Base-by-base conservation (phyloP, 2,888 invertebrate genomes). In the Phyllotreta cruciferae region DNA sequence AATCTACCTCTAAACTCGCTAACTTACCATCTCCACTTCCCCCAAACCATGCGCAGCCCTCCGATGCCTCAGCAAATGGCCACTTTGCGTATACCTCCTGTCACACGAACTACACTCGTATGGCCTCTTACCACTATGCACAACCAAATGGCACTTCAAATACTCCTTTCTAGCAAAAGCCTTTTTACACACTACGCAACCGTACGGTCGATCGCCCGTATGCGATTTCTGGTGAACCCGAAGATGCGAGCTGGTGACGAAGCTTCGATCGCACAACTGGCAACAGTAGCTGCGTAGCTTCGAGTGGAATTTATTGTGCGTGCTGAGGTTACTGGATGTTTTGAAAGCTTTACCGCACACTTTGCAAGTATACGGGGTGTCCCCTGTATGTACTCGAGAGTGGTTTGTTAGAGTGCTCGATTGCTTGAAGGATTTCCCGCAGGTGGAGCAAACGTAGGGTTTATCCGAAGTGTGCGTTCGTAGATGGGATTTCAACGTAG, bases 111-210 rank as follows among this genome's bases (percentile, higher is more conserved):
- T 81, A 76, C 88, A 88, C 37, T 80, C 80, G 75, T 84, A 84
- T 3, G 87, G 87, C 73, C 86, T 86, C 67, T 86, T 85, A 34
- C 86, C 83, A 1, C 85, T 85, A 73, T 87, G 86, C 49, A 82
- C 83, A n/a, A 85, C 72, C 56, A 84, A 74, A 71, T 87, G 87
- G 36, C 84, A 80, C 63, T 77, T 77, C 62, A 86, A 74, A 77
- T 84, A 83, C 50, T 84, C 82, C 35, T 83, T 84, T 44, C 85
- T 77, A 0, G 84, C 80, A 56, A 85, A 83, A 3, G 82, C 80
- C 68, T 86, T 85, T 8, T 81, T 83, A 75, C 87, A 87, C 50
- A 83, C 81, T 13, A 80, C 79, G 71, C 87, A 87, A 35, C 68
- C 64, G 63, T 76, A 73, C 7, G 75, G 70, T 39, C 73, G 74